A percentile compares a stretch with the other conserved stretches of the same genome.
Evolutionary conservation across 2,888 invertebrate species (phyloP).

Genomic region (Agriopis marginaria): DNA sequence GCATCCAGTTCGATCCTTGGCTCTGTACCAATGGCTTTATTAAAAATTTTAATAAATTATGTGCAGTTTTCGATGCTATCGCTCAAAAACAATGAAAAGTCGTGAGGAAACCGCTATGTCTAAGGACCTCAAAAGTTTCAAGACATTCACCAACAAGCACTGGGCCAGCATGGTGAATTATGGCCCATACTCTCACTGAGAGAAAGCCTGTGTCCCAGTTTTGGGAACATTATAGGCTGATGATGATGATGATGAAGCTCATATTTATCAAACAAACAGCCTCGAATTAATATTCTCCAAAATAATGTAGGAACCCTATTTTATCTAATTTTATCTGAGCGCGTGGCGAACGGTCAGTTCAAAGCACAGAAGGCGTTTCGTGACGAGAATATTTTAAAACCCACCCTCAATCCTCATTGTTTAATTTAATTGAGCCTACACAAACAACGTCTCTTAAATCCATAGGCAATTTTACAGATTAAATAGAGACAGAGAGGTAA

Average conservation of each 20-base stretch:
- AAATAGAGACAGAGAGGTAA: not conserved
- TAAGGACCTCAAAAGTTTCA: no score
- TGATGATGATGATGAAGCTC: not conserved
- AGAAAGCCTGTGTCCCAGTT: no score
- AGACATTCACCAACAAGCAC: no score
- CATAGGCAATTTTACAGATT: slow-evolving; percentile 40
- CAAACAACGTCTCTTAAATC: slow-evolving; percentile 52
- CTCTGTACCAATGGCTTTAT: no score
- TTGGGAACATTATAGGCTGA: no score
- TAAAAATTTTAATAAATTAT: no score
- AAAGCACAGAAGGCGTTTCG: slow-evolving; percentile 50
- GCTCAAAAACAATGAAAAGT: no score
- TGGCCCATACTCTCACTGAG: no score
- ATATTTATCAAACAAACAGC: not conserved
- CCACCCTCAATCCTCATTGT: slow-evolving; percentile 51
- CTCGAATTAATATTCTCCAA: not conserved
- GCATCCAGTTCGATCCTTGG: no score
- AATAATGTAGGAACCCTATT: not conserved
- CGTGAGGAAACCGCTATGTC: no score
- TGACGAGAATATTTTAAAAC: slow-evolving; percentile 65
- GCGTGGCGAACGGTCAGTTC: slow-evolving; percentile 44
- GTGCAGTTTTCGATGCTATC: no score
- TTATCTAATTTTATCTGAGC: slow-evolving; percentile 27
- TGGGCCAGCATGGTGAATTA: no score
- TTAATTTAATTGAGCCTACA: slow-evolving; percentile 57